Percentiles rank a stretch among this genome's conserved stretches.
Conservation (phyloP, 2,888 invertebrate species). For the Mystacides longicornis region DNA sequence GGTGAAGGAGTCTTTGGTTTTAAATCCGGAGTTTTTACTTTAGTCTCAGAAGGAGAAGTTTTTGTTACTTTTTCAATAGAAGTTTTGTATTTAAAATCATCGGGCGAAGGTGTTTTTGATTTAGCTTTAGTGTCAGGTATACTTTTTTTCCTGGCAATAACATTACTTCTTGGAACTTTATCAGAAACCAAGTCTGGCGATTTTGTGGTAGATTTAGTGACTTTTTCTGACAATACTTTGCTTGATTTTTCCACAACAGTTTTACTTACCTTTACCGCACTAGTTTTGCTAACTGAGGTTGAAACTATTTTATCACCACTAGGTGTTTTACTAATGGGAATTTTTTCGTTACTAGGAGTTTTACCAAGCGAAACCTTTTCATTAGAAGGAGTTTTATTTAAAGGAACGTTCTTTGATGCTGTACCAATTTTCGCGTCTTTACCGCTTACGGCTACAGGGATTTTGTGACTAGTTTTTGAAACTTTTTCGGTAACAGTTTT, state of each 20-base stretch:
- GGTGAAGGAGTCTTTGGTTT: neutral
- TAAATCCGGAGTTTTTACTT: neutral
- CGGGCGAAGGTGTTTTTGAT: neutral
- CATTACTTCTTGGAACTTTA: neutral
- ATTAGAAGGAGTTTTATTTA: too few species aligned
- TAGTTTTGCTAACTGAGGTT: too few species aligned
- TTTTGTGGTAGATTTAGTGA: neutral
- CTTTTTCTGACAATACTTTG: neutral
- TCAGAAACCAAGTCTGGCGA: neutral
- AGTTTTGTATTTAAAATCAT: neutral
- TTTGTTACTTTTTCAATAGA: too few species aligned
- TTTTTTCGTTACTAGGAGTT: neutral
- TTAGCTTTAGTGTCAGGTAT: neutral
- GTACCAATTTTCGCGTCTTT: neutral
- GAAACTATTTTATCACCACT: too few species aligned
- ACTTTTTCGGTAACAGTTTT: constrained; percentile 2
- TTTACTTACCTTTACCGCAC: neutral
- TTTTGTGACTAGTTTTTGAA: neutral
- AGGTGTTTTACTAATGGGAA: too few species aligned
- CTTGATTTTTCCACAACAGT: neutral
- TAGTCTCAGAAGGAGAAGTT: neutral
- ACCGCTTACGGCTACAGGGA: neutral
- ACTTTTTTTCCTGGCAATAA: neutral
- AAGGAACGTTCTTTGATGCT: neutral
- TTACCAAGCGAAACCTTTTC: neutral